Conservation (phyloP, 2,797 vertebrate genomes). For the Selene dorsalis region DNA sequence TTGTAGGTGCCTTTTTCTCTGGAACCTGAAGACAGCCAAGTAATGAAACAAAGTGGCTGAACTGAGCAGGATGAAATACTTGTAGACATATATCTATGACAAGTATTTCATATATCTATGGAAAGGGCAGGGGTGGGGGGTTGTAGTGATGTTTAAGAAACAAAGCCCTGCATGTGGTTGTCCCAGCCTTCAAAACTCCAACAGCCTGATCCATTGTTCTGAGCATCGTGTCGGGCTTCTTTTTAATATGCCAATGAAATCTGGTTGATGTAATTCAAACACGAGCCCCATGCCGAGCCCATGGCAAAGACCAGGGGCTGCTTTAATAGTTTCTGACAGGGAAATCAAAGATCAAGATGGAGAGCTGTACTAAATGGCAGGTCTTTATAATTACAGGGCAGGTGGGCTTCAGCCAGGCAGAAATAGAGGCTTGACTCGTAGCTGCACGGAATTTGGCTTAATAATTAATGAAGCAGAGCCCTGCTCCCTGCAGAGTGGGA, state of each 20-base stretch:
- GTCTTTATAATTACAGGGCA: slow-evolving; percentile 82
- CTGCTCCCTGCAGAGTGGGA: slow-evolving; percentile 35
- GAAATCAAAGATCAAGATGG: slow-evolving; percentile 81
- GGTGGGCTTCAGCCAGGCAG: slow-evolving; percentile 77
- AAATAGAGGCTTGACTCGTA: slow-evolving; percentile 67
- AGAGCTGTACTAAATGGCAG: slow-evolving; percentile 79
- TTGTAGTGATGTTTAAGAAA: slow-evolving; percentile 14
- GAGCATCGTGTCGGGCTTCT: slow-evolving; percentile 52
- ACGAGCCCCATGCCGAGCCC: slow-evolving; percentile 59
- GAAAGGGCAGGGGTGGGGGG: too few relatives aligned
- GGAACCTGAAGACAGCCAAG: slow-evolving; percentile 15
- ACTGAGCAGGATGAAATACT: slow-evolving; percentile 9
- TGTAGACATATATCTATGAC: neutral
- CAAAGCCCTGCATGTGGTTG: slow-evolving; percentile 31
- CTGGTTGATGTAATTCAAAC: slow-evolving; percentile 69
- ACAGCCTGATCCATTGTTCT: slow-evolving; percentile 49
- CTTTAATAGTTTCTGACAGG: slow-evolving; percentile 81
- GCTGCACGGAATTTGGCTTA: slow-evolving; percentile 67
- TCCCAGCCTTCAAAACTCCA: slow-evolving; percentile 38
- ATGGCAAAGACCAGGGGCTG: slow-evolving; percentile 63
- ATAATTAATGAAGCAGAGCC: slow-evolving; percentile 79
- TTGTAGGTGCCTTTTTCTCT: slow-evolving; percentile 12
- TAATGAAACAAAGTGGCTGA: slow-evolving; percentile 33
- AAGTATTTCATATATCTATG: slow-evolving; percentile 22
- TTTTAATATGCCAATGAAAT: slow-evolving; percentile 75